Conservation (phyloP, 2,797 vertebrate species). For the Peromyscus aztecus region DNA sequence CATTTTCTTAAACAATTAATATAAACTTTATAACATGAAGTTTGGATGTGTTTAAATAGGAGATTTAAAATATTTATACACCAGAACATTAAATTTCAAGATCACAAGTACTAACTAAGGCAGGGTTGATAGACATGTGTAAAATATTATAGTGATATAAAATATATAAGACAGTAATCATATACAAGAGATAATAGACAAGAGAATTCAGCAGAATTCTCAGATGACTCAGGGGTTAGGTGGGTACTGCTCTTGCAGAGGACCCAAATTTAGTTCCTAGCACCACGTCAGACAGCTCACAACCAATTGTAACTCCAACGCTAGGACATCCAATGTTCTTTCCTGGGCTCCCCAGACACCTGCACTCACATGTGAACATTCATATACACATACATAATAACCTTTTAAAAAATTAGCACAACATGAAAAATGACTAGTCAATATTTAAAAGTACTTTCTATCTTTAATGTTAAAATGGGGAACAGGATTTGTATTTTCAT, state of each 20-base stretch:
- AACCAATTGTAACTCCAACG: neutral
- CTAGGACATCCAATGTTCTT: no score
- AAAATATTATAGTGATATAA: neutral
- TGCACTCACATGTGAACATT: neutral
- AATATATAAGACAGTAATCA: neutral
- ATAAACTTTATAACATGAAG: neutral
- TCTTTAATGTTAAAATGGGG: neutral
- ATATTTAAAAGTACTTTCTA: neutral
- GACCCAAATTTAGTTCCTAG: neutral
- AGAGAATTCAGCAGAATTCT: neutral
- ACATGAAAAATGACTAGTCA: neutral
- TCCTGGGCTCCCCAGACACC: no score
- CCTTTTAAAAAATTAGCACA: neutral
- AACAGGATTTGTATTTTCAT: neutral
- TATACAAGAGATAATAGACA: neutral
- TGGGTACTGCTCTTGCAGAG: neutral
- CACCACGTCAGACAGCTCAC: neutral
- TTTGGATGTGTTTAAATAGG: neutral
- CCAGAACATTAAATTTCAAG: neutral
- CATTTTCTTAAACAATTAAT: neutral
- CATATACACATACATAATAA: neutral
- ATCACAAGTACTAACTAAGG: neutral
- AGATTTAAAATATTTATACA: neutral
- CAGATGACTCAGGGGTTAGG: neutral
- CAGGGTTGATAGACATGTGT: neutral